phyloP scores from a whole-genome alignment of 1,140 invertebrate species.

The Euborellia annulipes region DNA sequence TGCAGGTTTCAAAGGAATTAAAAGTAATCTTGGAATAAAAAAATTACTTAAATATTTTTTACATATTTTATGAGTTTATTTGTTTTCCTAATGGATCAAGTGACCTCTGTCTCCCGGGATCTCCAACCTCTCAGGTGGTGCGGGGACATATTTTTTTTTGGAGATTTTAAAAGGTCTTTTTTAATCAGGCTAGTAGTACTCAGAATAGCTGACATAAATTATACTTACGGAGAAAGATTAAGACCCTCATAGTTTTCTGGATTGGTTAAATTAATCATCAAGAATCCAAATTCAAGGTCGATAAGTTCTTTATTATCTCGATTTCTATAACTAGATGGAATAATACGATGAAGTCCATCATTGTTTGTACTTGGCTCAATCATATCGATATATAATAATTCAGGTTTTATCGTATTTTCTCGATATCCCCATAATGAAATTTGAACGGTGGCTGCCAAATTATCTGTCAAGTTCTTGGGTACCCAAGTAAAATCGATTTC shows the following conservation, averaged over 20 bases:
- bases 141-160: no score
- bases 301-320: conserved; percentile 46
- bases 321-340: conserved; percentile 46
- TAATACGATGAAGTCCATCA: conserved; percentile 47
- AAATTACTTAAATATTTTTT: no score
- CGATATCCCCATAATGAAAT: conserved; percentile 78
- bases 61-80: no score
- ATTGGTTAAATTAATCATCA: conserved; percentile 77
- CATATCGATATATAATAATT: conserved; percentile 42
- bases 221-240: conserved; percentile 61
- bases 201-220: no score
- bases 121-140: no score
- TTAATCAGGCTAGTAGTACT: no score
- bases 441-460: conserved; percentile 51
- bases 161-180: no score
- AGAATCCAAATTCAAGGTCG: conserved; percentile 74
- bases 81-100: no score
- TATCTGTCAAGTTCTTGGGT: conserved; percentile 66
- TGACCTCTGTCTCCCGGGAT: no score
- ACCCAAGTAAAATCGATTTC: conserved; percentile 68
- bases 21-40: no score
- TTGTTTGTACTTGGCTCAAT: conserved; percentile 39
- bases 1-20: no score
- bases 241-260: conserved; percentile 50
- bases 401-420: conserved; percentile 57